Base-by-base conservation (phyloP, 2,113 vertebrate species). In the Hippopotamus amphibius region DNA sequence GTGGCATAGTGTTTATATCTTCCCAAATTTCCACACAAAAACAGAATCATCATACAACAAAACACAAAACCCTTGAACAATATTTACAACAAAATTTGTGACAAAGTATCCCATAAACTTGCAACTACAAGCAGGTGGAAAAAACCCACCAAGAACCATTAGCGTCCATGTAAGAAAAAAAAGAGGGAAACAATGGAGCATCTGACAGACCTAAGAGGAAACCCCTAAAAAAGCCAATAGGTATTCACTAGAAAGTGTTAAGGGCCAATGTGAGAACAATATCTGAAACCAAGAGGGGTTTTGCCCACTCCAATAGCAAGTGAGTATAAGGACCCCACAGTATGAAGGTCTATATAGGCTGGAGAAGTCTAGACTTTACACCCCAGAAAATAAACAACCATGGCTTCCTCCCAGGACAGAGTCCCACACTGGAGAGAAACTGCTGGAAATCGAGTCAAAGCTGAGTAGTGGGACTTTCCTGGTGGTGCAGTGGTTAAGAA, bases 241-340 rank as follows among this genome's bases (percentile, higher is more conserved):
- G 9, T 65, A 71, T n/a, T 72, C n/a, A 65, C 41, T 59, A 66
- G 48, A 81, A 72, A 89, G 24, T 41, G 16, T 4, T 79, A 57
- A 92, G 63, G 21, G 46, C 28, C 43, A 90, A 61, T 72, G 65
- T 95, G 82, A 92, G 48, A 93, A 83, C 24, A 88, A 57, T 19
- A 14, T 53, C 57, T 96, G 59, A 93, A 89, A 66, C 61, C 53
- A 68, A 68, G 17, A 93, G 26, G 33, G 10, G 11, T 90, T 88
- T 57, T 76, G 28, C 21, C 24, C 33, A 77, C 24, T 55, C 21
- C 17, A 90, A 6, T 33, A 86, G 55, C 63, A 65, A 68, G 17
- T 68, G 11, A 59, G 9, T 85, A 12, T 48, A 79, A 74, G 55
- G 48, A 15, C 50, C 16, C 77, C n/a, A 82, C 11, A 46, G 3